These are phyloP conservation scores for Euwallacea similis DNA, from an alignment of 1,140 invertebrate genomes.

Conservation along the genomic window DNA sequence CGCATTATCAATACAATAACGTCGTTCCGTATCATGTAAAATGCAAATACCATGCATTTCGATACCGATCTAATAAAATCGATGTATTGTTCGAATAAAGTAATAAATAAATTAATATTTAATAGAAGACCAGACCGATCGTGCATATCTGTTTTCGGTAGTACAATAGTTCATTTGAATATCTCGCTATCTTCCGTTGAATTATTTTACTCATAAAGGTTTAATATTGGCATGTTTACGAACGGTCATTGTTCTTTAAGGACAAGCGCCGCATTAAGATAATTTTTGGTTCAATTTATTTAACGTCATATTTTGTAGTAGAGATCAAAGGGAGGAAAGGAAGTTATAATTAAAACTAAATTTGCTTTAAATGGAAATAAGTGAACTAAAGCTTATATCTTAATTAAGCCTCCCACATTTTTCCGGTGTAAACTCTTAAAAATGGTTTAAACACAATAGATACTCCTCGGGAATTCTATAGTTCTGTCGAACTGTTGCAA, in stretches of 20 bases:
- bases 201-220: slow-evolving; percentile 46
- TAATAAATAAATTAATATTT: slow-evolving; percentile 52
- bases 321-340: slow-evolving; percentile 15
- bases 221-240: slow-evolving; percentile 37
- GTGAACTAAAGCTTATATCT: slow-evolving; percentile 10
- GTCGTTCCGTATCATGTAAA: slow-evolving; percentile 40
- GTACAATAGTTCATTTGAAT: slow-evolving; percentile 50
- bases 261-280: neutral
- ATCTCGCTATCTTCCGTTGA: slow-evolving; percentile 41
- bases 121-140: slow-evolving; percentile 39
- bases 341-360: slow-evolving; percentile 21
- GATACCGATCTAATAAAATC: slow-evolving; percentile 51
- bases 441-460: neutral
- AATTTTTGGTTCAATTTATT: slow-evolving; percentile 3
- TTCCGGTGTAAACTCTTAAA: slow-evolving; percentile 8
- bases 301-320: neutral
- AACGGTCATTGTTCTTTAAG: neutral
- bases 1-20: slow-evolving; percentile 1
- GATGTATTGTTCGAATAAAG: slow-evolving; percentile 50
- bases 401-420: slow-evolving; percentile 14
- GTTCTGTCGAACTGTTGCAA: neutral
- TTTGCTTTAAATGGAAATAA: slow-evolving; percentile 13
- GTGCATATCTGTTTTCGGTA: slow-evolving; percentile 45
- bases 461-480: too few species aligned
- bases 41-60: slow-evolving; percentile 46